phyloP scores from a whole-genome alignment of 2,113 vertebrate species.

The Malurus cyaneus region DNA sequence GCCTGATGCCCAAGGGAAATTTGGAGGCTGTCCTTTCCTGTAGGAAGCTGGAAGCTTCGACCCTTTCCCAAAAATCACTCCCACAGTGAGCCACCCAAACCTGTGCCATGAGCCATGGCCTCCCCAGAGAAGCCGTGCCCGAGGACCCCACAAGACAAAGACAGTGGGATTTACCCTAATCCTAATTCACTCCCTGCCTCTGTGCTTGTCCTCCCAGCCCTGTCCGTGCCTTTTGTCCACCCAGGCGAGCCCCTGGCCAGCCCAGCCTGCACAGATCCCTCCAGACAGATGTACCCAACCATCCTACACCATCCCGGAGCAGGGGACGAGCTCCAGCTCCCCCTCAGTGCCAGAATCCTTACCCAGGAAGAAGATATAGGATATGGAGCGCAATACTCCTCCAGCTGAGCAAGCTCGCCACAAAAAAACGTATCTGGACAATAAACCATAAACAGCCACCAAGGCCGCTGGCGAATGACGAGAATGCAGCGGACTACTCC shows the following conservation, averaged over 20 bases:
- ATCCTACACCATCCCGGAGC: no score
- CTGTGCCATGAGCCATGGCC: accelerated
- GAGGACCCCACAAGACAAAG: neutral
- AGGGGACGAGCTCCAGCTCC: no score
- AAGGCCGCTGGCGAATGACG: no score
- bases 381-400: no score
- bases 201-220: neutral
- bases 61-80: neutral
- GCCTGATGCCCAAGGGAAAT: neutral
- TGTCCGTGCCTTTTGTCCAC: accelerated
- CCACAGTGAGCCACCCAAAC: neutral
- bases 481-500: no score
- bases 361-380: no score
- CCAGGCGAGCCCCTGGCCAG: neutral
- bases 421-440: no score
- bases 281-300: accelerated
- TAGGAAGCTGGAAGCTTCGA: neutral
- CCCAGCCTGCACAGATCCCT: neutral
- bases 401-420: no score
- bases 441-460: no score
- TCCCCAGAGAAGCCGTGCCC: accelerated
- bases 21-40: neutral
- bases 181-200: neutral
- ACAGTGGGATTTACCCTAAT: accelerated
- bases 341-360: no score